Conservation (phyloP, 2,797 vertebrate species). For the Gobionotothen gibberifrons region DNA sequence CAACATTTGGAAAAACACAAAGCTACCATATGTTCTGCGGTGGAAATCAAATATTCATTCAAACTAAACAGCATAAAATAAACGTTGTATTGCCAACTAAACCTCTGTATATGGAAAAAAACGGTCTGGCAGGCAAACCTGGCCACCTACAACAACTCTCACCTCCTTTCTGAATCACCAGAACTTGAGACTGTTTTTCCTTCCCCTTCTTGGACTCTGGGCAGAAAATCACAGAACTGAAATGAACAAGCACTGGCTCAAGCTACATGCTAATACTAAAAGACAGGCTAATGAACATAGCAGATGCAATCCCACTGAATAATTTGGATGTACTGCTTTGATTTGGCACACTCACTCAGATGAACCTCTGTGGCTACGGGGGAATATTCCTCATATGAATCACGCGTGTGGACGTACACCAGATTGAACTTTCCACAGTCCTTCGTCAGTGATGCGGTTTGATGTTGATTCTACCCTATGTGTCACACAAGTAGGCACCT, state of each 20-base stretch:
- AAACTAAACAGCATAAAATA: background rate
- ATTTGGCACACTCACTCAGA: slow-evolving; percentile 32
- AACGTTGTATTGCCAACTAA: slow-evolving; percentile 1
- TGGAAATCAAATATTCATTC: slow-evolving; percentile 20
- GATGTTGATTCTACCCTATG: slow-evolving; percentile 34
- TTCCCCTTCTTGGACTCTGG: slow-evolving; percentile 34
- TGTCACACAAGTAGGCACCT: slow-evolving; percentile 57
- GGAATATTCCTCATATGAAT: slow-evolving; percentile 74
- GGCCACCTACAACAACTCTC: slow-evolving; percentile 46
- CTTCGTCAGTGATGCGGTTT: slow-evolving; percentile 27
- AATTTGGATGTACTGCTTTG: slow-evolving; percentile 41
- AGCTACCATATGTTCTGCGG: slow-evolving; percentile 14
- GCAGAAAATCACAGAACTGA: slow-evolving; percentile 47
- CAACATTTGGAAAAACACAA: slow-evolving; percentile 44
- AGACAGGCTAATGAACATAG: slow-evolving; percentile 64
- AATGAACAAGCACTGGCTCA: slow-evolving; percentile 44
- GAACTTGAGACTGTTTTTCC: slow-evolving; percentile 34
- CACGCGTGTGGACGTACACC: slow-evolving; percentile 54
- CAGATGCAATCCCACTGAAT: slow-evolving; percentile 61
- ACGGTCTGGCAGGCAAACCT: slow-evolving; percentile 32
- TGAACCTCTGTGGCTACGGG: slow-evolving; percentile 56
- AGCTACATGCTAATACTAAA: slow-evolving; percentile 31
- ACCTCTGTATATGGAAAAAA: slow-evolving; percentile 9
- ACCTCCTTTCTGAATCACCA: slow-evolving; percentile 35
- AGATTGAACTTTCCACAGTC: slow-evolving; percentile 54